phyloP scores from a whole-genome alignment of 2,113 vertebrate genomes.

The Albula goreensis region DNA sequence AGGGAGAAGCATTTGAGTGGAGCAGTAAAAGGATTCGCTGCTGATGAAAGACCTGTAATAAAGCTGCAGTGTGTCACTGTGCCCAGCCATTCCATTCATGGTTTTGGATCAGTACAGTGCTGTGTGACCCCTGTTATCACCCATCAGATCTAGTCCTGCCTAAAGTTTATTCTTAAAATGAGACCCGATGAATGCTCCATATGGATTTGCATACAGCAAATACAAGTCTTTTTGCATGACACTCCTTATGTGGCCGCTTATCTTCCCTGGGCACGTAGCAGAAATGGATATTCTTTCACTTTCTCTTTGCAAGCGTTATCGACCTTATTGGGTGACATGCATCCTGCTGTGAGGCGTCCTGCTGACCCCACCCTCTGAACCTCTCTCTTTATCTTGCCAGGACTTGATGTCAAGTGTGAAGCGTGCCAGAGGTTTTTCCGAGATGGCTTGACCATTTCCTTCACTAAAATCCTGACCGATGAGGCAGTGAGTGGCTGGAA shows the following conservation, averaged over 20 bases:
- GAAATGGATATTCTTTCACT: slow-evolving; percentile 14
- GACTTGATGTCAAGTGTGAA: slow-evolving; percentile 98
- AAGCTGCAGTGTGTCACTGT: neutral
- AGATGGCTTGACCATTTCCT: slow-evolving; percentile 97
- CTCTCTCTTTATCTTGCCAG: slow-evolving; percentile 58
- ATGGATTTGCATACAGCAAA: neutral
- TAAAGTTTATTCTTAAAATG: neutral
- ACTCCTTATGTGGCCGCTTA: no score
- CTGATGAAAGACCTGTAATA: neutral
- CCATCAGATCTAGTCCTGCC: neutral
- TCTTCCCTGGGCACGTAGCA: neutral
- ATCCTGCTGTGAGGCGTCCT: neutral
- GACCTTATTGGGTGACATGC: neutral
- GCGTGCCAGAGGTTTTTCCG: slow-evolving; percentile 99
- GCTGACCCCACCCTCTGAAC: neutral
- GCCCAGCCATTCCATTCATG: neutral
- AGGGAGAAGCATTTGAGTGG: neutral
- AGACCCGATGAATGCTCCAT: neutral
- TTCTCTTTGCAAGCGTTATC: slow-evolving; percentile 18
- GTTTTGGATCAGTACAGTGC: neutral
- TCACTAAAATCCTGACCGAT: slow-evolving; percentile 99
- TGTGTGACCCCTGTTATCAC: neutral
- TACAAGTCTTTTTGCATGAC: no score
- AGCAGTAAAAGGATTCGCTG: neutral
- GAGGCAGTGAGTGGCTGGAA: slow-evolving; percentile 99